Evolutionary conservation across 1,140 invertebrate species (phyloP).

Genomic region (Globodera ellingtonae): DNA sequence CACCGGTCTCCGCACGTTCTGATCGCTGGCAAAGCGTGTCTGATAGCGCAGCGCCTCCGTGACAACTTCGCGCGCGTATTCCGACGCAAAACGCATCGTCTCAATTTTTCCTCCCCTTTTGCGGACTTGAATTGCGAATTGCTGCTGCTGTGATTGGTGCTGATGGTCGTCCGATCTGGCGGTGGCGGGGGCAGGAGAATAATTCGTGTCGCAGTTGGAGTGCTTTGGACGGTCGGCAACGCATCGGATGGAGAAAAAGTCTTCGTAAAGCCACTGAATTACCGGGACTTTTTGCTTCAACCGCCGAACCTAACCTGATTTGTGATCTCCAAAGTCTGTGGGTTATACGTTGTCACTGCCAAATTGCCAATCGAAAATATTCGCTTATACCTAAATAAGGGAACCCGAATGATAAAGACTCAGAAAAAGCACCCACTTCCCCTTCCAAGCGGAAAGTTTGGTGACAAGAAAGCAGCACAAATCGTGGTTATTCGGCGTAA

Average conservation of each 20-base stretch:
- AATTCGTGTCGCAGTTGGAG: constrained; percentile 21
- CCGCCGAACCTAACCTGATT: constrained; percentile 83
- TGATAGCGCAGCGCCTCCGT: constrained; percentile 83
- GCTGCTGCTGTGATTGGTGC: not conserved
- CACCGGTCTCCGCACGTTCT: constrained; percentile 46
- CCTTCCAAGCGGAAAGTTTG: constrained; percentile 88
- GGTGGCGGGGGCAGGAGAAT: not conserved
- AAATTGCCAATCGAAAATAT: constrained; percentile 93
- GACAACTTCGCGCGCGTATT: constrained; percentile 85
- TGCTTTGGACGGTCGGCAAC: constrained; percentile 47
- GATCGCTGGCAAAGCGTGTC: constrained; percentile 52
- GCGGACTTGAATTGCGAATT: constrained; percentile 65
- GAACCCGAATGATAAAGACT: constrained; percentile 28
- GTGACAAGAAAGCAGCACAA: constrained; percentile 89
- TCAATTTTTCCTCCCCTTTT: constrained; percentile 82
- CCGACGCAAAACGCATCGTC: constrained; percentile 94
- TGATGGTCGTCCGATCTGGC: constrained; percentile 7
- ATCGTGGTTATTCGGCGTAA: constrained; percentile 55
- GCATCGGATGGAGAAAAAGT: constrained; percentile 69
- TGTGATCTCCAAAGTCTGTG: constrained; percentile 86
- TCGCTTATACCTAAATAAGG: constrained; percentile 81
- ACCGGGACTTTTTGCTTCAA: constrained; percentile 19
- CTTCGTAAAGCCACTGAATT: constrained; percentile 70
- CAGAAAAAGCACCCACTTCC: constrained; percentile 75
- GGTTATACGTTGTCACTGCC: constrained; percentile 96